A percentile compares a stretch with the other conserved stretches of the same genome.
Conservation (phyloP, 2,797 vertebrate genomes). For the Diplodus sargus region DNA sequence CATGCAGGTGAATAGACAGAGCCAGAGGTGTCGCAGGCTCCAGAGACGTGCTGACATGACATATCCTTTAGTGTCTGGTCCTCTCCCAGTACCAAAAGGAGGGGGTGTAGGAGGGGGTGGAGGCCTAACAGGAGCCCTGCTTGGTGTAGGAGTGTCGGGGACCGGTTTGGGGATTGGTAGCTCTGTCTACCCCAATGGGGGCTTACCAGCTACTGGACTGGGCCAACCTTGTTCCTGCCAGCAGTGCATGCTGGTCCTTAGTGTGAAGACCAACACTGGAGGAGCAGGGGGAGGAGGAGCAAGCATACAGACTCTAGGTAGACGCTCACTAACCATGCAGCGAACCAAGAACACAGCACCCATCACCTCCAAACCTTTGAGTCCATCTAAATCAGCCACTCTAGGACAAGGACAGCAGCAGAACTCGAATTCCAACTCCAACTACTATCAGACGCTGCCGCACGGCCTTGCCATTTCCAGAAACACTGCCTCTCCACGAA, state of each 20-base stretch:
- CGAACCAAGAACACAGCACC: conserved; percentile 60
- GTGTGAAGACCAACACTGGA: conserved; percentile 86
- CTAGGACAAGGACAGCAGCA: conserved; percentile 72
- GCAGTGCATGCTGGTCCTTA: conserved; percentile 94
- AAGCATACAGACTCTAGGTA: conserved; percentile 70
- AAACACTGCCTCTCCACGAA: conserved; percentile 73
- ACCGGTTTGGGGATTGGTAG: conserved; percentile 68
- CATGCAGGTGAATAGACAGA: conserved; percentile 93
- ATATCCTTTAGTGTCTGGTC: conserved; percentile 90
- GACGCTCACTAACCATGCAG: conserved; percentile 74
- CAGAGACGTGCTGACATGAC: conserved; percentile 91
- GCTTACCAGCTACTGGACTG: conserved; percentile 57
- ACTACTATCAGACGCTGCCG: conserved; percentile 82
- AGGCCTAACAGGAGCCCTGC: conserved; percentile 80
- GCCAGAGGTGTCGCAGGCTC: conserved; percentile 91
- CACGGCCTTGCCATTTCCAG: conserved; percentile 82
- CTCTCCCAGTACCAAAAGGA: conserved; percentile 84
- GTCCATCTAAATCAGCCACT: conserved; percentile 74
- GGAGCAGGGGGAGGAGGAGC: conserved; percentile 46
- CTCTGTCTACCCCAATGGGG: conserved; percentile 75
- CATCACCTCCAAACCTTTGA: conserved; percentile 53
- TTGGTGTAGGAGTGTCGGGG: conserved; percentile 84
- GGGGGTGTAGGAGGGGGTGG: conserved; percentile 63
- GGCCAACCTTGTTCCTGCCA: conserved; percentile 90
- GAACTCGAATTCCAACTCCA: conserved; percentile 65